Conservation (phyloP, 2,113 vertebrate genomes). For the Tragelaphus imberbis region DNA sequence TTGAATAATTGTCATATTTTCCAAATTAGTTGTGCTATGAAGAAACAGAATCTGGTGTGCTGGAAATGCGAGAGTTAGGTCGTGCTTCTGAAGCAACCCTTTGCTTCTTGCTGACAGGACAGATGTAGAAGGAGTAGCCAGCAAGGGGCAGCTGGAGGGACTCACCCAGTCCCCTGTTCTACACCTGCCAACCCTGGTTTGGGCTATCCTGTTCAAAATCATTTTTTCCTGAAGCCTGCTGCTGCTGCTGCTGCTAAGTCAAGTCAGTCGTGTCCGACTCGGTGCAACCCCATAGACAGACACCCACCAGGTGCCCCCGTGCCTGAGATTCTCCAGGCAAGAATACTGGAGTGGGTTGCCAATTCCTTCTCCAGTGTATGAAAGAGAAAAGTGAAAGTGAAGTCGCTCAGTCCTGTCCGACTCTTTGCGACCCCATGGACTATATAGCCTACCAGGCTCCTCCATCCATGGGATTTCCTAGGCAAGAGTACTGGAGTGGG, state of each 20-base stretch:
- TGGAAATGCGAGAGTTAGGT: neutral
- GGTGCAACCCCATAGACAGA: neutral
- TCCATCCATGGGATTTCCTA: neutral
- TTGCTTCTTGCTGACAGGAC: neutral
- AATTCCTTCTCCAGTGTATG: neutral
- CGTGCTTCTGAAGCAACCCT: neutral
- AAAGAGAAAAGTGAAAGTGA: neutral
- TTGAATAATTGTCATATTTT: slow-evolving; percentile 34
- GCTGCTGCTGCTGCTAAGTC: neutral
- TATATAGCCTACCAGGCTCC: neutral
- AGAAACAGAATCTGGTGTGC: neutral
- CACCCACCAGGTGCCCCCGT: rapidly evolving
- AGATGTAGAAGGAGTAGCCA: neutral
- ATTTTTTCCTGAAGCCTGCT: neutral
- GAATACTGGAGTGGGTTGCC: neutral
- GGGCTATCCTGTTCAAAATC: neutral
- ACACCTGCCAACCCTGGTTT: neutral
- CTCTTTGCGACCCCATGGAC: neutral
- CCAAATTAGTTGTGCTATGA: neutral
- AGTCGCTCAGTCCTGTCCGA: neutral
- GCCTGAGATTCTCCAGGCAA: neutral
- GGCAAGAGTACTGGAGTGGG: neutral
- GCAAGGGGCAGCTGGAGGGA: neutral
- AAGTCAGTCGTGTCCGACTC: rapidly evolving
- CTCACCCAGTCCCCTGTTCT: neutral